Conservation (phyloP, 2,888 invertebrate genomes). For the Selenia dentaria region DNA sequence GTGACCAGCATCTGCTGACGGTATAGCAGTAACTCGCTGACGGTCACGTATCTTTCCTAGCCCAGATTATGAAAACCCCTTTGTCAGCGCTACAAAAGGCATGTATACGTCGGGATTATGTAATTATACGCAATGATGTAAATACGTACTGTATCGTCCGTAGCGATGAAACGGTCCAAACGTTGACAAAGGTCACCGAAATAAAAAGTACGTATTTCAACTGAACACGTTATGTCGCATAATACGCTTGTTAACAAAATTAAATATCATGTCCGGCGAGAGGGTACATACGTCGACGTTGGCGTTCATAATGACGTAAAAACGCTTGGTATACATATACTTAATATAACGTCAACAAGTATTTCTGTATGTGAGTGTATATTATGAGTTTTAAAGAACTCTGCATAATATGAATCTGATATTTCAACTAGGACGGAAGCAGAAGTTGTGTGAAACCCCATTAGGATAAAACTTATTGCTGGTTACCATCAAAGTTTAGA, state of each 20-base stretch:
- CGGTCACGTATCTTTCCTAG: slow-evolving; percentile 30
- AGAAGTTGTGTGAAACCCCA: no score
- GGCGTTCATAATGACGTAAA: slow-evolving; percentile 44
- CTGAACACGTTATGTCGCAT: slow-evolving; percentile 44
- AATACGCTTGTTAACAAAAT: slow-evolving; percentile 55
- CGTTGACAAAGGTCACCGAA: slow-evolving; percentile 48
- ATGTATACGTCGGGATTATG: slow-evolving; percentile 39
- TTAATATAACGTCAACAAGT: no score
- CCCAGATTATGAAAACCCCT: slow-evolving; percentile 45
- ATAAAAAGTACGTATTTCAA: slow-evolving; percentile 39
- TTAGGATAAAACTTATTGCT: no score
- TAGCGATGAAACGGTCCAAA: slow-evolving; percentile 38
- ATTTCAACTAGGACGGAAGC: no score
- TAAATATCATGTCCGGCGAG: slow-evolving; percentile 44
- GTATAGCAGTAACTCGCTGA: slow-evolving; percentile 26
- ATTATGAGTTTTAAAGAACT: no score
- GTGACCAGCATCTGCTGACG: slow-evolving; percentile 45
- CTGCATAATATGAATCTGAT: no score
- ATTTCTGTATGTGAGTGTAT: no score
- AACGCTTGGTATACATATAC: slow-evolving; percentile 41
- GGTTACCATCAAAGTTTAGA: no score
- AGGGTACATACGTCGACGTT: slow-evolving; percentile 43
- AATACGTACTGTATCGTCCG: slow-evolving; percentile 18
- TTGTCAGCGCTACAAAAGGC: slow-evolving; percentile 44
- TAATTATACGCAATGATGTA: slow-evolving; percentile 39